phyloP scores from a whole-genome alignment of 2,113 vertebrate species.

The Tautogolabrus adspersus region DNA sequence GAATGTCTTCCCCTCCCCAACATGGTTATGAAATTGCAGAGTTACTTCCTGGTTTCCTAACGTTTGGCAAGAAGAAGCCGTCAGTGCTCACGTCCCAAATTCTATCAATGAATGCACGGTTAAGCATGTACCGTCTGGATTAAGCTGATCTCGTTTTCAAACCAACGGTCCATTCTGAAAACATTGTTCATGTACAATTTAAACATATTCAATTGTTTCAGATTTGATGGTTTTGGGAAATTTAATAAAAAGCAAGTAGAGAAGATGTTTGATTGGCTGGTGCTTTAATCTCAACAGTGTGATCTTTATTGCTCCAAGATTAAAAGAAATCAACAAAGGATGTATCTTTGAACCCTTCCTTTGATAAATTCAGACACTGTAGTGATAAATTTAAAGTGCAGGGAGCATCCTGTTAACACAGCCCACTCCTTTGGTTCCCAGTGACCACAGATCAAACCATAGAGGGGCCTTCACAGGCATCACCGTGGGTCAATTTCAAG shows the following conservation, averaged over 20 bases:
- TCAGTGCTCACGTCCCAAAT: conserved; percentile 15
- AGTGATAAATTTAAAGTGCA: conserved; percentile 20
- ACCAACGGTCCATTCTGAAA: neutral
- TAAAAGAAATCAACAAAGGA: neutral
- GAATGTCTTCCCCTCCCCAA: conserved; percentile 1
- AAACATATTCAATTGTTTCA: conserved; percentile 8
- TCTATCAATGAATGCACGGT: conserved; percentile 3
- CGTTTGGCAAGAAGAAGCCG: conserved; percentile 5
- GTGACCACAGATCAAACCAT: conserved; percentile 17
- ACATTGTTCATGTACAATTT: neutral
- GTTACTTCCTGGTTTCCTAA: neutral
- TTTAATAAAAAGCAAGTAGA: neutral
- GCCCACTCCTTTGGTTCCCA: conserved; percentile 32
- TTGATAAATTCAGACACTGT: neutral
- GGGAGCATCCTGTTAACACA: conserved; percentile 20
- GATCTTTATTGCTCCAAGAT: conserved; percentile 17
- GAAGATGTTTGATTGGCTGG: neutral
- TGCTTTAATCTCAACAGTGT: neutral
- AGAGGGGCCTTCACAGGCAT: conserved; percentile 16
- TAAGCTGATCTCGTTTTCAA: neutral
- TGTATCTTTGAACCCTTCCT: neutral
- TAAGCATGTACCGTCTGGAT: neutral
- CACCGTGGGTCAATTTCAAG: conserved; percentile 24
- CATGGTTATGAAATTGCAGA: conserved; percentile 2
- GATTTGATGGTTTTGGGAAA: neutral